Base-by-base conservation (phyloP, 2,113 vertebrate genomes). In the Girardinichthys multiradiatus region DNA sequence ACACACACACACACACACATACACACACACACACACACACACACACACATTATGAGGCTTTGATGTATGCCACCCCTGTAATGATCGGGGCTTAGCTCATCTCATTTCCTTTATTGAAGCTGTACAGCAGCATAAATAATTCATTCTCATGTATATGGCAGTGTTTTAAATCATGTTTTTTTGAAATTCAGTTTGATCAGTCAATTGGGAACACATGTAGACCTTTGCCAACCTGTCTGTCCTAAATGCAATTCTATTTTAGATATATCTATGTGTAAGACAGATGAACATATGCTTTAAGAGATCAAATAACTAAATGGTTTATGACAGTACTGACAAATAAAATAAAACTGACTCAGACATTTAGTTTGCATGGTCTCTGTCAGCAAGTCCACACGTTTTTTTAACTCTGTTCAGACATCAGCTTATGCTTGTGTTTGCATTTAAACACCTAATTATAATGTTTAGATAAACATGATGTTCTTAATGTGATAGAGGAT, bases 91-190 rank as follows among this genome's bases (percentile, higher is more conserved):
- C 90, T 89, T 88, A 87, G 89, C 88, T 92, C 86, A 88, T 92
- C 89, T 89, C 90, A 89, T 91, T 89, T 91, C 86, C 86, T 89
- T 92, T 90, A 94, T 93, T 93, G 90, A 94, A 93, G 89, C 83
- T 83, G 86, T 87, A 91, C 83, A 78, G 79, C 85, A 70, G 62
- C 83, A 91, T 94, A 84, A 88, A 92, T 93, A 88, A 93, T 94
- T 90, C 79, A 93, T 88, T 79, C 81, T 88, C 88, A 92, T 92
- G 86, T 90, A 92, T 91, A 90, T 90, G 91, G 85, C 86, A 91
- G 86, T 71, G 82, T 85, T 90, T 92, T 78, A 51, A 90, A 89
- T 80, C 85, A 79, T 86, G 86, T 85, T 88, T 91, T 87, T 54
- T 54, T 81, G 75, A 68, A 85, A 86, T 84, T 85, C 68, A 68